These are phyloP conservation scores for Orchesella flavescens DNA, from an alignment of 2,888 invertebrate genomes.

Conservation along the genomic window DNA sequence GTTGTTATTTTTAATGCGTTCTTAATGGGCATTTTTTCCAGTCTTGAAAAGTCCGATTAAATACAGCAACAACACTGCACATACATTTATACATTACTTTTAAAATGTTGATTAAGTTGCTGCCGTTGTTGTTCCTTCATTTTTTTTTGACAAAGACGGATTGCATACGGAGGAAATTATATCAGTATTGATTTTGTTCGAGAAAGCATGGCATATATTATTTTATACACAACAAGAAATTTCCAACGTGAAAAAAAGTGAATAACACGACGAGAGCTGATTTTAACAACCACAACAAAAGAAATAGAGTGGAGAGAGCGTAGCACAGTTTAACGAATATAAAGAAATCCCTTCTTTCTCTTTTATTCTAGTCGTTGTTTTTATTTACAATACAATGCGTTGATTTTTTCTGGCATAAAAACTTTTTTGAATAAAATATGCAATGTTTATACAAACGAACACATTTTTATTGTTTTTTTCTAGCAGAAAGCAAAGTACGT, in stretches of 20 bases:
- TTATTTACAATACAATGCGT: neutral
- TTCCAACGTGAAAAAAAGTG: neutral
- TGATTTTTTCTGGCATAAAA: conserved; percentile 3
- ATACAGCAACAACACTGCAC: conserved; percentile 34
- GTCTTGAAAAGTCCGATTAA: neutral
- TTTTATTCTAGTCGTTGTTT: neutral
- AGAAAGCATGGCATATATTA: neutral
- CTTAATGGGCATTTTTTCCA: conserved; percentile 23
- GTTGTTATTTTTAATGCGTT: conserved; percentile 7
- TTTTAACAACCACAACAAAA: neutral
- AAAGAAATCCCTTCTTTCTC: neutral
- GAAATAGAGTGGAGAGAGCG: too few species aligned
- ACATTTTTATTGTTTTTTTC: conserved; percentile 5
- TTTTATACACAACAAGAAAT: neutral
- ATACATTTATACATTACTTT: conserved; percentile 17
- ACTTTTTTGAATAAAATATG: conserved; percentile 15
- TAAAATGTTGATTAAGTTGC: conserved; percentile 38
- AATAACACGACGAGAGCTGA: neutral
- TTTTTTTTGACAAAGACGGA: conserved; percentile 41
- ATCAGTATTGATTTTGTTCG: conserved; percentile 22
- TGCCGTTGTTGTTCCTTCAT: too few species aligned
- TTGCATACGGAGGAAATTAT: conserved; percentile 28
- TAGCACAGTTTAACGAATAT: neutral
- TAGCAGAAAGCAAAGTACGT: neutral
- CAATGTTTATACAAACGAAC: conserved; percentile 14